Percentiles rank a stretch among this genome's conserved stretches.
Conservation (phyloP, 2,797 vertebrate species). For the Eospalax fontanierii region DNA sequence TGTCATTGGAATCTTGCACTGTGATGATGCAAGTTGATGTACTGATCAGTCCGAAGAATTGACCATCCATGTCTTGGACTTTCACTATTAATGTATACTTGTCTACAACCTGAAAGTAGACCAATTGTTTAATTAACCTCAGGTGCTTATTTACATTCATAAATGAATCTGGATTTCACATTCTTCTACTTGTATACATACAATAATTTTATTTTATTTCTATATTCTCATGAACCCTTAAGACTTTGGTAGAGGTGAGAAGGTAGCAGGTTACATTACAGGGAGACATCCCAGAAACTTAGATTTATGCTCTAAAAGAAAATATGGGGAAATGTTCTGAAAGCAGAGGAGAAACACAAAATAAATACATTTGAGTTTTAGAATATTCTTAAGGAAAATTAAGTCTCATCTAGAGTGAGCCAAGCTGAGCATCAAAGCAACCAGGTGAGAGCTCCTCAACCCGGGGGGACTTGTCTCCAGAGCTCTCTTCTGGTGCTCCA, state of each 20-base stretch:
- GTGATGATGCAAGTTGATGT: conserved; percentile 91
- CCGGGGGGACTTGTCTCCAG: no score
- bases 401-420: background rate
- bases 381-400: background rate
- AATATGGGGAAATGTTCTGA: background rate
- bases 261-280: background rate
- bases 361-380: conserved; percentile 12
- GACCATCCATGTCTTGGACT: conserved; percentile 93
- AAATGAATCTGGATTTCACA: background rate
- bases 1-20: conserved; percentile 94
- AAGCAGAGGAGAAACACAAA: background rate
- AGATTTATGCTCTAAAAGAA: background rate
- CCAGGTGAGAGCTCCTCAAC: background rate
- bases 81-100: conserved; percentile 88
- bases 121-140: conserved; percentile 66
- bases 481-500: background rate
- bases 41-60: conserved; percentile 85
- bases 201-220: conserved; percentile 46
- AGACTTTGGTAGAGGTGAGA: background rate
- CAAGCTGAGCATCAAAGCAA: background rate
- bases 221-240: background rate
- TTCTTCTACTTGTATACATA: background rate
- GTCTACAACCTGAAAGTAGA: conserved; percentile 88
- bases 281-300: conserved; percentile 1
- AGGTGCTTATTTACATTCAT: conserved; percentile 5